phyloP scores from a whole-genome alignment of 2,797 vertebrate genomes.

The Sebastes kiyomatsui region DNA sequence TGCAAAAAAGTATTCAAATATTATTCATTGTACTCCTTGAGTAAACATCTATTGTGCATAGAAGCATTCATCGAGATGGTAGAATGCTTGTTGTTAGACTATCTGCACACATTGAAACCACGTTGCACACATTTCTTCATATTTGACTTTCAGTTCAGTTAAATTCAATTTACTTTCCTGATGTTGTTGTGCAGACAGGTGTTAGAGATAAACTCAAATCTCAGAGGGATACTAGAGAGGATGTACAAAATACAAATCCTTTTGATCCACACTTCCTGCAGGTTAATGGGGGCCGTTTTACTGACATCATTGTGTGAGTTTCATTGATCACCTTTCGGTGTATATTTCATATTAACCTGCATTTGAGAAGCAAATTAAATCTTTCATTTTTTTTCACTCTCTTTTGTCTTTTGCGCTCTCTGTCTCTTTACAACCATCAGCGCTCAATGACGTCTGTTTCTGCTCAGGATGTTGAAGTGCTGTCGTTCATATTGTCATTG shows the following conservation, averaged over 20 bases:
- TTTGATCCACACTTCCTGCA: background rate
- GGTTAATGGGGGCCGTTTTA: background rate
- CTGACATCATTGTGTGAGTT: background rate
- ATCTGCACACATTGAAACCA: background rate
- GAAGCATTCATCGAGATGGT: background rate
- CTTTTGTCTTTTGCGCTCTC: constrained; percentile 14
- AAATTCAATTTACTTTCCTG: background rate
- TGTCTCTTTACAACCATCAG: constrained; percentile 30
- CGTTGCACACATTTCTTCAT: background rate
- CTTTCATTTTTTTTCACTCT: background rate
- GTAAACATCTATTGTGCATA: background rate
- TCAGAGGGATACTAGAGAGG: background rate
- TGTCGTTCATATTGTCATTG: constrained; percentile 68
- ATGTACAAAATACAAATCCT: background rate
- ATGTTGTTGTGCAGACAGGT: background rate
- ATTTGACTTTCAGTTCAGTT: background rate
- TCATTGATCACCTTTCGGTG: background rate
- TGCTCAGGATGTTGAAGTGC: constrained; percentile 56
- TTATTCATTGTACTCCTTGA: background rate
- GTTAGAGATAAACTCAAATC: background rate
- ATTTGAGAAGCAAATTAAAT: background rate
- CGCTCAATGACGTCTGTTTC: constrained; percentile 67
- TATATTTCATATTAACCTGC: background rate
- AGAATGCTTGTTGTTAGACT: background rate
- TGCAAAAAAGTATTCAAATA: background rate